Base-by-base conservation (phyloP, 2,888 invertebrate genomes). In the Oeneis ivallda region DNA sequence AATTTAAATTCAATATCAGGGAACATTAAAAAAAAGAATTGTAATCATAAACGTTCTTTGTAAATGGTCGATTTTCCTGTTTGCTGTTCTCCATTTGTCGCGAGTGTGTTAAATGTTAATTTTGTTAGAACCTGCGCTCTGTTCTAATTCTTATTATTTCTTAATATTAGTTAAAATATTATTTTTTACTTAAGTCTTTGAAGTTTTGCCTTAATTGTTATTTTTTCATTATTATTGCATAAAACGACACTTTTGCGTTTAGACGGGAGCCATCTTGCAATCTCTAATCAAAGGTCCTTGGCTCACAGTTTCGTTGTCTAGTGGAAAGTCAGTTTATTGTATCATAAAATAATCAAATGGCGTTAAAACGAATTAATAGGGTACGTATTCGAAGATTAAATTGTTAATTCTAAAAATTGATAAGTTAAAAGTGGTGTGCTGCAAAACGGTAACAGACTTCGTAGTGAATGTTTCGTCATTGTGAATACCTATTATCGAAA, bases 331-430 rank as follows among this genome's bases (percentile, higher is more conserved):
- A 94, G 94, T 94, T 93, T 93, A 93, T 93, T 94, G 93, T 93
- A 94, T 93, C 93, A 92, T 93, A 92, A 92, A 92, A 93, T 92
- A 93, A 93, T 93, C 93, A 95, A 95, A 97, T 97, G 97, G 97
- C 97, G 95, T 96, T 97, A 96, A 97, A 97, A 96, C 96, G 97
- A 96, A 97, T 97, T 95, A 97, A 97, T 95, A 97, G 97, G 97
- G 96, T 96, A 95, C 89, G 95, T 94, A 92, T 88, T 83, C 32
- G 79, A 79, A 75, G 74, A 74, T 77, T 79, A 74, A 72, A 74
- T 74, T 75, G 73, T 76, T 78, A 82, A 84, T 83, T 84, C 81
- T 73, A 72, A 72, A 69, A 26, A 76, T 79, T 76, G 72, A 70
- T 72, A 69, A 73, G 74, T 74, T 72, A 71, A 73, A 79, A 78